These are phyloP conservation scores for Phycodurus eques DNA, from an alignment of 2,113 vertebrate genomes.

Conservation along the genomic window DNA sequence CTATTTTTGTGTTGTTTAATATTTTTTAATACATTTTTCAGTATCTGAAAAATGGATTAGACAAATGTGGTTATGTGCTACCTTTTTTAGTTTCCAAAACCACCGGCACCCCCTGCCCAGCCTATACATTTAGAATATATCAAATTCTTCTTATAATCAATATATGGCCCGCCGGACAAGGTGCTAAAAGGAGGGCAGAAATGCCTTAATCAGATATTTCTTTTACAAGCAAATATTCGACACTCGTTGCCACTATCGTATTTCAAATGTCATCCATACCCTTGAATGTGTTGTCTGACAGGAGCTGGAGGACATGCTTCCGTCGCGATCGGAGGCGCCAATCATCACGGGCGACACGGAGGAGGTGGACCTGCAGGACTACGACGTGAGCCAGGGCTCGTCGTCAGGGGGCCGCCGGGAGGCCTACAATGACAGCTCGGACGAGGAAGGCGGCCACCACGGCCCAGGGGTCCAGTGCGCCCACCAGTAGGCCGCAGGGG, in stretches of 20 bases:
- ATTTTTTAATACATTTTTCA: neutral
- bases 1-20: neutral
- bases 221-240: too few relatives aligned
- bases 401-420: conserved; percentile 87
- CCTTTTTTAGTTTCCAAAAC: too few relatives aligned
- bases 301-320: conserved; percentile 97
- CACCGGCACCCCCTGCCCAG: too few relatives aligned
- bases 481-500: conserved; percentile 81
- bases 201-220: too few relatives aligned
- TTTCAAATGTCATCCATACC: too few relatives aligned
- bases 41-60: too few relatives aligned
- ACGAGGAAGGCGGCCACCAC: conserved; percentile 92
- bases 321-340: conserved; percentile 87
- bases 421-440: conserved; percentile 96
- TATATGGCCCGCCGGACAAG: too few relatives aligned
- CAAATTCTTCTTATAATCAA: too few relatives aligned
- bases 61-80: too few relatives aligned
- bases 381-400: conserved; percentile 85
- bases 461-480: conserved; percentile 96
- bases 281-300: conserved; percentile 43
- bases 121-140: too few relatives aligned
- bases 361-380: conserved; percentile 96
- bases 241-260: too few relatives aligned
- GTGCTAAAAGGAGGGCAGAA: too few relatives aligned
- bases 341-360: conserved; percentile 87